Conservation (phyloP, 2,888 invertebrate species). For the Eilema sororculum region DNA sequence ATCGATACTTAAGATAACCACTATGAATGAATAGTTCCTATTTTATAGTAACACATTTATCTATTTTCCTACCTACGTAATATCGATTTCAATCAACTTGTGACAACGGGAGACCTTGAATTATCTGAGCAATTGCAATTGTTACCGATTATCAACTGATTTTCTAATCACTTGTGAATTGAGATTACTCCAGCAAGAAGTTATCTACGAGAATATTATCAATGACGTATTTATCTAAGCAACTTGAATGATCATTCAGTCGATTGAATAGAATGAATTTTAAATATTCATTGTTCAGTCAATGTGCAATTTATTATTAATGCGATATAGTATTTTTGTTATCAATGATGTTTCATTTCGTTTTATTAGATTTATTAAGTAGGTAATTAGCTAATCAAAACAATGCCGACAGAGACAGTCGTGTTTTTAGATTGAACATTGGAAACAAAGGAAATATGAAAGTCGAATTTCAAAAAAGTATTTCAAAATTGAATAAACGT, state of each 20-base stretch:
- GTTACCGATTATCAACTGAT: neutral
- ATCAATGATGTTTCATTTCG: neutral
- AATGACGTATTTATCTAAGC: conserved; percentile 1
- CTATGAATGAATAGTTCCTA: conserved; percentile 42
- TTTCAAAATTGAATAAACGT: no score
- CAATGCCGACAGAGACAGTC: no score
- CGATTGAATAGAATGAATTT: conserved; percentile 18
- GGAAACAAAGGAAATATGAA: no score
- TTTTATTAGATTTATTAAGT: neutral
- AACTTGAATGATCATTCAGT: conserved; percentile 34
- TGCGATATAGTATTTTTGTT: neutral
- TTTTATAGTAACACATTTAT: conserved; percentile 33
- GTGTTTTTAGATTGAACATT: no score
- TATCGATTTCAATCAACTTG: conserved; percentile 29
- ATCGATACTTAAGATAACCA: conserved; percentile 38
- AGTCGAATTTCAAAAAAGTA: no score
- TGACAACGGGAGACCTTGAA: neutral
- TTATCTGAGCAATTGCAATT: neutral
- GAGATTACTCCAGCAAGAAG: neutral
- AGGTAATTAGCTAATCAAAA: no score
- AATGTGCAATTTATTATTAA: neutral
- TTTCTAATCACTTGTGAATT: neutral
- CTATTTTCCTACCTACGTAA: conserved; percentile 22
- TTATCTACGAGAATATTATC: neutral
- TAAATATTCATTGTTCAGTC: neutral